Conservation (phyloP, 2,113 vertebrate genomes). For the Coracopsis vasa region DNA sequence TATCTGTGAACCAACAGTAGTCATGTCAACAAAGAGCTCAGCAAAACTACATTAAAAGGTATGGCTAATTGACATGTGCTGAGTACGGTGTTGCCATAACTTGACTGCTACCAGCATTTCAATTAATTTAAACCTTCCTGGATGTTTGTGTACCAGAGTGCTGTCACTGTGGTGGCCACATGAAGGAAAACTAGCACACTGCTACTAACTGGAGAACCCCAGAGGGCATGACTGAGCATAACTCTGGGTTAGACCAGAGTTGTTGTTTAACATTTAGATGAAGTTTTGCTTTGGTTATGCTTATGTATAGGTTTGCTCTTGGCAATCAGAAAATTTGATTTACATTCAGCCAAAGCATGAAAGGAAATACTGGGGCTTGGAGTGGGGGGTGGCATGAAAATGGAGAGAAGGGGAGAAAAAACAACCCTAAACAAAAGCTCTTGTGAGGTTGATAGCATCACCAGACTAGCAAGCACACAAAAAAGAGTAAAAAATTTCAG, state of each 20-base stretch:
- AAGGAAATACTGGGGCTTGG: slow-evolving; percentile 19
- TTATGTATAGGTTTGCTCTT: slow-evolving; percentile 52
- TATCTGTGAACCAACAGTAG: background rate
- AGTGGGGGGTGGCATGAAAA: background rate
- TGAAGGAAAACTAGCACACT: background rate
- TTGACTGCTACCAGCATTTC: background rate
- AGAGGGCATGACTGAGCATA: background rate
- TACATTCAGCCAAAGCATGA: slow-evolving; percentile 59
- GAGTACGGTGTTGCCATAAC: background rate
- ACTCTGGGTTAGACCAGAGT: background rate
- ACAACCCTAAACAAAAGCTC: slow-evolving; percentile 47
- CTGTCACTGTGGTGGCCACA: background rate
- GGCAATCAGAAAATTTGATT: slow-evolving; percentile 50
- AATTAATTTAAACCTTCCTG: background rate
- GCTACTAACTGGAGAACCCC: background rate
- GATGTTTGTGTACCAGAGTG: background rate
- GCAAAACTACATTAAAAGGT: background rate
- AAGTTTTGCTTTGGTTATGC: background rate
- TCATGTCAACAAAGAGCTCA: background rate
- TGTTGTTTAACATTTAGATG: slow-evolving; percentile 12
- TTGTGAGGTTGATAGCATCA: slow-evolving; percentile 28
- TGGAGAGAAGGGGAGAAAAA: background rate
- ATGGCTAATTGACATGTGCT: rapidly evolving
- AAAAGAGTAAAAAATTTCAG: slow-evolving; percentile 37
- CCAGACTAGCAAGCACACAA: slow-evolving; percentile 38